These are phyloP conservation scores for Drusus annulatus DNA, from an alignment of 1,140 invertebrate genomes.

Conservation along the genomic window DNA sequence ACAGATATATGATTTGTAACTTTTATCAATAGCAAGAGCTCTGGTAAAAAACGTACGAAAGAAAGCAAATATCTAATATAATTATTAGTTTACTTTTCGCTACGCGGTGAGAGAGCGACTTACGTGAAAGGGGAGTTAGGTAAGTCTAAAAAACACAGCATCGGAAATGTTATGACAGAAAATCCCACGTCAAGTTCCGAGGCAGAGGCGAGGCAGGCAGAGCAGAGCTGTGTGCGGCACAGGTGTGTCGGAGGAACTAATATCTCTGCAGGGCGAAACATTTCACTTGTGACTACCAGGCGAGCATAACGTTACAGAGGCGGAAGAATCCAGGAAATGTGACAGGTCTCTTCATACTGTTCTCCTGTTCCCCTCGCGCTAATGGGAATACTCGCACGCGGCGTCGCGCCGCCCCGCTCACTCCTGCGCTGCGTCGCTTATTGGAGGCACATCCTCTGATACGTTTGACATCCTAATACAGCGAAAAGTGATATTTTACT, in stretches of 20 bases:
- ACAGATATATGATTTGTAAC: no score
- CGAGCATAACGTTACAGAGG: constrained; percentile 30
- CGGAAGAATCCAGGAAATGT: constrained; percentile 44
- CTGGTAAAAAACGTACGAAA: no score
- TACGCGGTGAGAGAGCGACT: neutral
- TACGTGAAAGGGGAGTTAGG: neutral
- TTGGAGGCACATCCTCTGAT: constrained; percentile 26
- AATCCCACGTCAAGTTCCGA: constrained; percentile 39
- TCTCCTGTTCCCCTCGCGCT: constrained; percentile 5
- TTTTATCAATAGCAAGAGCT: no score
- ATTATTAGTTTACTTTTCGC: no score
- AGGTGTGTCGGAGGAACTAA: constrained; percentile 43
- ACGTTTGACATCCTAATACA: constrained; percentile 15
- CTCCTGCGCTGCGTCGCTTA: constrained; percentile 4
- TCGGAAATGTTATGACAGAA: constrained; percentile 42
- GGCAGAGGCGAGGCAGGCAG: neutral
- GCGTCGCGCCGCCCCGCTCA: neutral
- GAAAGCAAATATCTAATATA: no score
- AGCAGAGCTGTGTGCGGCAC: no score
- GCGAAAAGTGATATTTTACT: constrained; percentile 24
- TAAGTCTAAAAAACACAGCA: constrained; percentile 4
- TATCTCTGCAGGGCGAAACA: constrained; percentile 39
- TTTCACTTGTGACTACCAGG: constrained; percentile 41
- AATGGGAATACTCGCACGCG: constrained; percentile 4
- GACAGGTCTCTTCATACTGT: constrained; percentile 37